Base-by-base conservation (phyloP, 2,888 invertebrate genomes). In the Drosophila rellima region DNA sequence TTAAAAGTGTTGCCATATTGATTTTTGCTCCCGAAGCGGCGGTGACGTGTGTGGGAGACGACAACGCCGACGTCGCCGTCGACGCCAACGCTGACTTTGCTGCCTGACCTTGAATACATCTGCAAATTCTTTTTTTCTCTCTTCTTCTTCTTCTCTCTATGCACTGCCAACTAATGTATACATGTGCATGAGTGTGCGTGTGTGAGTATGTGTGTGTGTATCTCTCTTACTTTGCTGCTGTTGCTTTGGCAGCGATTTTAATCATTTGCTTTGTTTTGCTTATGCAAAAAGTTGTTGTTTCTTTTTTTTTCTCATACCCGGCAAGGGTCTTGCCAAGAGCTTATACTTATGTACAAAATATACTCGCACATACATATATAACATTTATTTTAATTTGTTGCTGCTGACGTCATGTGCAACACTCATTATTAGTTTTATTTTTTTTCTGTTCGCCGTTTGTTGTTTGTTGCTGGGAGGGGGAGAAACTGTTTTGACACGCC, bases 1-100 rank as follows among this genome's bases (percentile, higher is more conserved):
- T 87, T 87, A 85, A 87, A 85, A 84, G 84, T 80, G 87, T 87
- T 79, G 82, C 77, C 82, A 74, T 86, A 86, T 87, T 73, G 85
- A 87, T 85, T 87, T 86, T 84, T 72, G 68, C 63, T 60, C 33
- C 62, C 39, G 11, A 20, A 33, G 54, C 33, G 45, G 35, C 47
- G 17, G 39, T 59, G 56, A 51, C 50, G 65, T 63, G 54, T 39
- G 65, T 54, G 68, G 42, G 64, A 33, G 70, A 37, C 51, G 75
- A 26, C 54, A 44, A 56, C 56, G 69, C 3, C 65, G 63, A 20
- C 70, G 67, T 47, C 37, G 57, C 60, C 74, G 54, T 17, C 64
- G 66, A 29, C 70, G 69, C 57, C 42, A 64, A 56, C 74, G 68
- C 66, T 80, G 76, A 70, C 79, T 80, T 77, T 79, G 76, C 86